These are phyloP conservation scores for Syrista parreyssii DNA, from an alignment of 2,888 invertebrate species.

Conservation along the genomic window DNA sequence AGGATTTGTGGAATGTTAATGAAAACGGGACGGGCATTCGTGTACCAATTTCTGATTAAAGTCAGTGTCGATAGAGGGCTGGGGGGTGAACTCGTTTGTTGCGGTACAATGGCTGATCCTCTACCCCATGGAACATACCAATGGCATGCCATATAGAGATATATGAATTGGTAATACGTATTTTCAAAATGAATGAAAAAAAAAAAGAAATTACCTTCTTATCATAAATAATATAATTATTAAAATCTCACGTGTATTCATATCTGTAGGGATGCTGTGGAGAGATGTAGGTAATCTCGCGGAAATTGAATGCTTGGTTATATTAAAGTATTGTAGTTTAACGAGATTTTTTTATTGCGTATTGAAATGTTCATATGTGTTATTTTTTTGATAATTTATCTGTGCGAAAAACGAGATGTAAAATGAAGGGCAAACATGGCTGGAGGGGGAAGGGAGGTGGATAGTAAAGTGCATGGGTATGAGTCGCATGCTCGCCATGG, in stretches of 20 bases:
- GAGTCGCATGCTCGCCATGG: not conserved
- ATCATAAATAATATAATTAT: not conserved
- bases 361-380: not conserved
- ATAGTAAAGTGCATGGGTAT: not conserved
- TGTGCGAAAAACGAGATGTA: not conserved
- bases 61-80: constrained; percentile 14
- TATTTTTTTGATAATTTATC: not conserved
- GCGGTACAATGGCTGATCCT: not conserved
- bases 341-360: not conserved
- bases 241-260: not conserved
- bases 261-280: not conserved
- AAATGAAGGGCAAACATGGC: not conserved
- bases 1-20: constrained; percentile 64
- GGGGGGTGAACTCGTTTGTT: not conserved
- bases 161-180: not conserved
- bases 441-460: not conserved
- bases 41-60: constrained; percentile 56
- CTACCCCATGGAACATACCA: not conserved
- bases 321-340: not conserved
- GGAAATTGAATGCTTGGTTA: not conserved
- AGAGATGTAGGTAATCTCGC: not conserved
- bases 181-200: not conserved
- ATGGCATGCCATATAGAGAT: not conserved
- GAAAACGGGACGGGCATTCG: constrained; percentile 49
- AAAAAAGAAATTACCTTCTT: not conserved